Evolutionary conservation across 2,888 invertebrate genomes (phyloP), one percentile per base, ranked within the genome.

Genomic region (Leucozona laternaria): DNA sequence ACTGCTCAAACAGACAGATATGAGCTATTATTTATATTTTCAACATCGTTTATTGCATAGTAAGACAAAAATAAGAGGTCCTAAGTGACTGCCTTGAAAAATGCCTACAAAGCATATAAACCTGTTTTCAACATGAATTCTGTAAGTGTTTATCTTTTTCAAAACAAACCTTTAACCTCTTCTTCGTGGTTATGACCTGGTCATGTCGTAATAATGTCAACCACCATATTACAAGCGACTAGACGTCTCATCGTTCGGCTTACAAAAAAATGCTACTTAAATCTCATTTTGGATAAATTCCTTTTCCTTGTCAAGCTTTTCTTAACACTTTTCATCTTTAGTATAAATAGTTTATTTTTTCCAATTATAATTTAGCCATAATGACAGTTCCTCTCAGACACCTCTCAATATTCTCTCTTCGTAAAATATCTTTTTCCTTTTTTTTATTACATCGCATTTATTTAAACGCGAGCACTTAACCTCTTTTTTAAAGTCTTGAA

Each of bases 391-490:
- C 40, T 60, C 37, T 60, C 31, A 37, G 60, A 60, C 37, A 22
- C 37, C 40, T 40, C 17, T 60, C 10, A 60, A 40, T 60, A 31
- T 5, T 15, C 37, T 37, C 58, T 40, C 13, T 40, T 8, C 13
- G 15, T 22, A 50, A 48, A 20, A 50, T 50, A 4, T 62, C 10
- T 0, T 10, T n/a, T 25, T 6, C 11, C 6, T 25, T n/a, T 25
- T 37, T 34, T 34, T 58, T 37, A 7, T 15, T 58, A 37, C 20
- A 60, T 60, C 8, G 25, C n/a, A 53, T 53, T 53, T 53, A n/a
- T 28, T 28, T 25, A n/a, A 28, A 53, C 53, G 60, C 22, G 5
- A 37, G 22, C 64, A 45, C 64, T 64, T 45, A 45, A 64, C 43
- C 28, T 45, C 17, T 11, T 43, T 45, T 43, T 64, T 43, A 20